Base-by-base conservation (phyloP, 35 echinoderm and acorn worm genomes). In the Diadema setosum region DNA sequence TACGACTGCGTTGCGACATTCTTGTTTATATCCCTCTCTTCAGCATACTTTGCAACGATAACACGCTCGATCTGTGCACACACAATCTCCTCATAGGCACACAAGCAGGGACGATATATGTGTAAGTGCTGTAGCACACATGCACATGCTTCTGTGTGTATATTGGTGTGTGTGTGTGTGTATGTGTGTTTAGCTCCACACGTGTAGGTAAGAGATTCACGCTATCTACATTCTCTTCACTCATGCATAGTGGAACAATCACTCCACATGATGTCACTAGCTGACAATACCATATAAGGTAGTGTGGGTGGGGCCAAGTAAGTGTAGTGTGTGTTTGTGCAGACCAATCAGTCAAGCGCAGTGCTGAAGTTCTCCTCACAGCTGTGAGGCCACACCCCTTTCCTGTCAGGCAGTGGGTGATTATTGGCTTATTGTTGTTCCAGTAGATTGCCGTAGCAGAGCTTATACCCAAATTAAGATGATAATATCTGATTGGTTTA, bases 231-330 rank as follows among this genome's bases (percentile, higher is more conserved):
- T 1, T 33, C 27, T 67, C 30, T 34, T 67, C 37, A 67, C 63
- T 67, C 63, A 67, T 67, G 63, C 63, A 67, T 67, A 34, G 27
- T 67, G 12, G 18, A 67, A 26, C 9, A 67, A 55, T 16, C 30
- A n/a, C 63, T 67, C n/a, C n/a, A n/a, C n/a, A 78, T 78, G 73
- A 78, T 23, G 25, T 78, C 73, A 78, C 73, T 78, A 15, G n/a
- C 34, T 78, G 9, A 52, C 15, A 78, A 43, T 78, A 36, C 73
- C 73, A 78, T 78, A 44, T 78, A 21, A 5, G 73, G 73, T 44
- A 78, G 44, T 78, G 40, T 78, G 37, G 73, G 73, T 35, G 73
- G 73, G 37, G 40, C 48, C 20, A 18, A 25, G 15, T 73, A 35
- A 20, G 21, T 35, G 73, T 5, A 44, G 73, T 78, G 73, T 36